A percentile compares a stretch with the other conserved stretches of the same genome.
Conservation (phyloP, 2,797 vertebrate species). For the Myotis pilosus region DNA sequence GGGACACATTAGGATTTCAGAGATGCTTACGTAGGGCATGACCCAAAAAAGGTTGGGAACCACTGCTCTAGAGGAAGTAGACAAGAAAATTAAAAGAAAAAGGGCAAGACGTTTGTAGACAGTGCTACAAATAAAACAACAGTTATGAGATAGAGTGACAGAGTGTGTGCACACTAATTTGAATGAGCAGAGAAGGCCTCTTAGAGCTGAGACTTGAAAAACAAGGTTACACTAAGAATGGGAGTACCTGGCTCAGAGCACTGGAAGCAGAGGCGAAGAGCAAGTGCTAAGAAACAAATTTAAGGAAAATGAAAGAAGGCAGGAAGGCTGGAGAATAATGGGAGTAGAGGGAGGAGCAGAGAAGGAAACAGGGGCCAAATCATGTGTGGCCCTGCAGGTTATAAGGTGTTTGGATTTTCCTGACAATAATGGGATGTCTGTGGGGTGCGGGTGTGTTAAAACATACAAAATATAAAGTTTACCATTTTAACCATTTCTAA, state of each 20-base stretch:
- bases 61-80: neutral
- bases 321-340: too few relatives aligned
- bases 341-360: neutral
- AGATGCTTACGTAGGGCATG: too few relatives aligned
- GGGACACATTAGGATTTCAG: too few relatives aligned
- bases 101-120: neutral
- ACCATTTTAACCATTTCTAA: neutral
- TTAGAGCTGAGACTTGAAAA: neutral
- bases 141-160: neutral
- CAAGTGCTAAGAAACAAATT: neutral
- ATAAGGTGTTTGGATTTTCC: neutral
- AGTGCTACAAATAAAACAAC: neutral
- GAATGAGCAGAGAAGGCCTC: neutral
- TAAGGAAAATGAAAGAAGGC: neutral
- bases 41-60: too few relatives aligned
- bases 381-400: neutral
- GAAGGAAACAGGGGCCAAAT: neutral
- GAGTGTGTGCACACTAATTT: fast-evolving
- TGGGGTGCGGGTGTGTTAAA: too few relatives aligned
- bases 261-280: neutral
- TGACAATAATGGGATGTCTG: too few relatives aligned
- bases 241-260: neutral
- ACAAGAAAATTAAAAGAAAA: neutral
- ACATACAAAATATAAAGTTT: neutral
- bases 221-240: neutral